Percentiles rank a stretch among this genome's conserved stretches.
Conservation (phyloP, 2,888 invertebrate genomes). For the Branchipolynoe longqiensis region DNA sequence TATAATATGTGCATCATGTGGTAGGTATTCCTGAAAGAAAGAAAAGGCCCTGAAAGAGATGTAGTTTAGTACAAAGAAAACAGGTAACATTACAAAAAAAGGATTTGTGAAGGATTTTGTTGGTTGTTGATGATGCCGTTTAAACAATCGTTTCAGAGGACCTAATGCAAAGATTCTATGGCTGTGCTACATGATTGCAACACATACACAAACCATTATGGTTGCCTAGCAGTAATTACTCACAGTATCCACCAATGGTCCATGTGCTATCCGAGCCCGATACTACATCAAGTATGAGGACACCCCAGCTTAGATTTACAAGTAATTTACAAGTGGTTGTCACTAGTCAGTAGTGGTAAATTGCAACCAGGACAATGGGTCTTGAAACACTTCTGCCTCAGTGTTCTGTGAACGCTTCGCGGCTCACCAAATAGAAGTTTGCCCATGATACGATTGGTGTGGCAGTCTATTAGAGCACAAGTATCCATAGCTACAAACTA, state of each 20-base stretch:
- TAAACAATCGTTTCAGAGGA: too few relatives aligned
- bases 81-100: constrained; percentile 3
- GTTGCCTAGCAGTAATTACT: not conserved
- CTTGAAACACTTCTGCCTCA: not conserved
- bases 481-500: too few relatives aligned
- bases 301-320: not conserved
- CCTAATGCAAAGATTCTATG: not conserved
- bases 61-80: constrained; percentile 18
- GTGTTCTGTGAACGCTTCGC: not conserved
- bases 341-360: not conserved
- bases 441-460: too few relatives aligned
- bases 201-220: not conserved
- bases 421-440: not conserved
- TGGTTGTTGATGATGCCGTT: too few relatives aligned
- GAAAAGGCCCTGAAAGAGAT: constrained; percentile 37
- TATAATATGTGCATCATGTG: constrained; percentile 30
- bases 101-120: not conserved
- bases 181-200: not conserved
- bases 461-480: too few relatives aligned
- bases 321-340: not conserved
- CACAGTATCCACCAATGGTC: not conserved
- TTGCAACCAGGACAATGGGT: not conserved
- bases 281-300: not conserved
- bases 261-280: not conserved
- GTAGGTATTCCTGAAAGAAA: constrained; percentile 1